Percentiles rank a stretch among this genome's conserved stretches.
These are phyloP conservation scores for Archips crataeganus DNA, from an alignment of 2,888 invertebrate species.

Conservation along the genomic window DNA sequence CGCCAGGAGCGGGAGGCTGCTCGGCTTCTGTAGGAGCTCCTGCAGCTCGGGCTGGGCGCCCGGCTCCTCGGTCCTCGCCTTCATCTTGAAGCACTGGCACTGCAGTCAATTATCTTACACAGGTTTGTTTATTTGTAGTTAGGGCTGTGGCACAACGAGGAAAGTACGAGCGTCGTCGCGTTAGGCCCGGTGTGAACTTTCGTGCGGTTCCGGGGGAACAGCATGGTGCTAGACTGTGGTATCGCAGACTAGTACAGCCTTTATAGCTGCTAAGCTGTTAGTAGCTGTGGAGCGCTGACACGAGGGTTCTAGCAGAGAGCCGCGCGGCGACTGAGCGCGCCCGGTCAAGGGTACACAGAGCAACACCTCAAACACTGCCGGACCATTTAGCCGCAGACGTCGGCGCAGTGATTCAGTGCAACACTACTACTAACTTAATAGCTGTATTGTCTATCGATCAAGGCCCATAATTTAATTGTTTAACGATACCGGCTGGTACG, in stretches of 20 bases:
- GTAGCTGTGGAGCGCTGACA: slow-evolving; percentile 53
- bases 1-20: slow-evolving; percentile 58
- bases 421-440: slow-evolving; percentile 43
- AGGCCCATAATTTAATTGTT: slow-evolving; percentile 35
- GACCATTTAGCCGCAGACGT: slow-evolving; percentile 49
- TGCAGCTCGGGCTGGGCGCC: slow-evolving; percentile 72
- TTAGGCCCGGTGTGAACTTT: slow-evolving; percentile 37
- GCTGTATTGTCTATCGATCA: slow-evolving; percentile 47
- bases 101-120: slow-evolving; percentile 51
- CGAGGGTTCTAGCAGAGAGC: slow-evolving; percentile 72
- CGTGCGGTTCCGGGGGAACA: slow-evolving; percentile 53
- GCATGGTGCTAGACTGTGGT: slow-evolving; percentile 67
- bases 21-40: slow-evolving; percentile 74
- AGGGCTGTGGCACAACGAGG: slow-evolving; percentile 22
- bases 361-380: slow-evolving; percentile 55
- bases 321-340: slow-evolving; percentile 73
- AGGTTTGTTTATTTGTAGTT: slow-evolving; percentile 43
- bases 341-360: slow-evolving; percentile 70
- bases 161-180: slow-evolving; percentile 40
- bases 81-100: slow-evolving; percentile 65
- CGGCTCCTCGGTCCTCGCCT: slow-evolving; percentile 59
- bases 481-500: slow-evolving; percentile 19
- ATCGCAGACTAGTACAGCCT: slow-evolving; percentile 52
- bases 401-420: slow-evolving; percentile 36
- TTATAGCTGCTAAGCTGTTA: slow-evolving; percentile 55